These are phyloP conservation scores for Phenganax marumi DNA, from an alignment of 92 coral and sea anemone genomes.

Conservation along the genomic window DNA sequence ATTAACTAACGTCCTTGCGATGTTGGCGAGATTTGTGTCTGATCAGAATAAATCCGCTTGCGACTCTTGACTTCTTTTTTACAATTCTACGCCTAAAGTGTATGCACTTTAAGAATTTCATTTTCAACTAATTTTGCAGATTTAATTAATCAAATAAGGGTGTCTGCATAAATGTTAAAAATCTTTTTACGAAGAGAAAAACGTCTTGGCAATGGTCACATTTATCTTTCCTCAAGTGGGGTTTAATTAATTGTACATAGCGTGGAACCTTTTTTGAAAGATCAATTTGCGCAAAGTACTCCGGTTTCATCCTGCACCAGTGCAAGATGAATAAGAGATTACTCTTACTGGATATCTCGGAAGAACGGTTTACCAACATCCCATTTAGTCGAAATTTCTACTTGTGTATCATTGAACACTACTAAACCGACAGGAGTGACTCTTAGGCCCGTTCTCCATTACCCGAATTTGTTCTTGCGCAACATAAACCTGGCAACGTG, in stretches of 20 bases:
- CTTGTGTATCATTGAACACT: too few relatives aligned
- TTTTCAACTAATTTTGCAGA: neutral
- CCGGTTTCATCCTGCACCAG: neutral
- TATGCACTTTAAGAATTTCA: neutral
- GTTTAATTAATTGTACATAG: neutral
- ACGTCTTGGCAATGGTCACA: neutral
- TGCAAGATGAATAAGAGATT: too few relatives aligned
- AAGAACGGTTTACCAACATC: too few relatives aligned
- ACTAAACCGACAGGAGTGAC: too few relatives aligned
- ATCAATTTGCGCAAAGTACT: neutral
- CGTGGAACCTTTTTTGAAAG: neutral
- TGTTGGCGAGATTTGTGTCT: neutral
- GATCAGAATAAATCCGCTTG: slow-evolving; percentile 1
- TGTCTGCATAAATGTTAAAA: neutral
- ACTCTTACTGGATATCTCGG: too few relatives aligned
- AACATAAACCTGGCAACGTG: too few relatives aligned
- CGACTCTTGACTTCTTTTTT: neutral
- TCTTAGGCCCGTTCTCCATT: too few relatives aligned
- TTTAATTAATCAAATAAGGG: neutral
- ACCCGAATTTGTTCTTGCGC: too few relatives aligned
- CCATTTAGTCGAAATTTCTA: too few relatives aligned
- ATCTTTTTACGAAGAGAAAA: neutral
- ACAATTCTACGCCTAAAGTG: neutral
- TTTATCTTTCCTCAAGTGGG: slow-evolving; percentile 3
- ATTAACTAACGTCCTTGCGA: neutral